Evolutionary conservation across 2,113 vertebrate species (phyloP), one percentile per base, ranked within the genome.

Genomic region (Calidris pygmaea): DNA sequence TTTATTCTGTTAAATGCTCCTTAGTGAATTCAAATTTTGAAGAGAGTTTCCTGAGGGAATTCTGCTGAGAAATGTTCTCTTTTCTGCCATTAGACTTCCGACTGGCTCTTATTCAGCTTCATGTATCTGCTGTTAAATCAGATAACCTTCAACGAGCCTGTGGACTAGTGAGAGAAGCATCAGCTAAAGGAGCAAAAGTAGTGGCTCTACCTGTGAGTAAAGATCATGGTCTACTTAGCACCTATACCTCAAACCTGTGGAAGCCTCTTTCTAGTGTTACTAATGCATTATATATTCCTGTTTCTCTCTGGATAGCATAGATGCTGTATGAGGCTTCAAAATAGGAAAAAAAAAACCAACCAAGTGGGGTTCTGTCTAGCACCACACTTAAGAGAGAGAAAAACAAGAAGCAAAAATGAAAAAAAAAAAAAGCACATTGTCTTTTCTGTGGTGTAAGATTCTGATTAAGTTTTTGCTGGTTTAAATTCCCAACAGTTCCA

Each of bases 121-220:
- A 97, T 3, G 99, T 99, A 19, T 98, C 98, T 39, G 88, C 98
- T 68, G 93, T 98, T n/a, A 99, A 99, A 85, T 97, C 98, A 12
- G 99, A 99, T 21, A 99, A 99, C 90, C 95, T 99, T 93, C 97
- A 96, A 24, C 96, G 98, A 81, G 99, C 98, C 50, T 98, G 98
- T 88, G 66, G 86, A 37, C 97, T 99, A 60, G 97, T 99, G 88
- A 98, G 97, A 90, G 98, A 99, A 93, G 99, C 99, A 20, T 98
- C 99, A 26, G 94, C 93, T 14, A 98, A 98, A 87, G 99, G 98
- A 81, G 98, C 99, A 87, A 97, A 98, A n/a, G 50, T 99, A 71
- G 98, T 99, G 77, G 97, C 98, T 63, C 97, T 99, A 24, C 99
- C 99, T 71, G 99, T 99, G 93, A 99, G 99, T 98, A 89, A 82